Base-by-base conservation (phyloP, 2,888 invertebrate species). In the Pachycephus smyrnensis region DNA sequence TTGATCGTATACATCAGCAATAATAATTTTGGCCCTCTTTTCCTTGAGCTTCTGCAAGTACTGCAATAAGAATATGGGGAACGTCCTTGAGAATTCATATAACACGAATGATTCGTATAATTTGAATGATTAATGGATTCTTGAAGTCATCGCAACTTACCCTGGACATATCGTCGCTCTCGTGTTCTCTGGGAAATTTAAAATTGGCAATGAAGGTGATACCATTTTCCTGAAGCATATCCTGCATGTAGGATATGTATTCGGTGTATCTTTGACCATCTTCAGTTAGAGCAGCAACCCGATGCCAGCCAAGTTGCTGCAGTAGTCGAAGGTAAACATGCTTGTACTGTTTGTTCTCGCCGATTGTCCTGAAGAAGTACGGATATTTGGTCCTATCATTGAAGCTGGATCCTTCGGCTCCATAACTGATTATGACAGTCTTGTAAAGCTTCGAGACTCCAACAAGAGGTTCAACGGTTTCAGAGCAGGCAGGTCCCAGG, bases 221-320 rank as follows among this genome's bases (percentile, higher is more conserved):
- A 40, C 94, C 93, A 81, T 95, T 93, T 32, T 92, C 92, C 83
- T 94, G 93, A 36, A 96, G 92, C 78, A 94, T 91, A 75, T 94
- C 94, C 87, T 96, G 95, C 92, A 96, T 94, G 76, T 94, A 93
- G 0, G 95, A 94, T 80, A 96, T 94, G 86, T 96, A 96, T 85
- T 96, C 96, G 0, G 96, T 95, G 83, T 96, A 96, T 87, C 95
- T 96, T 87, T 96, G 95, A 0, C 96, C 96, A 85, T 96, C 96
- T 89, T 97, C 96, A 0, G 96, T 96, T 31, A 97, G 89, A 0
- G 96, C 94, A 0, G 96, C 96, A 0, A 97, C 93, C 71, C 96
- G 93, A 69, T 92, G 93, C 96, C 97, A 97, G 0, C 93, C 93
- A 40, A 95, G 89, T 37, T 89, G 85, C 82, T 94, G 91, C 85